Percentiles rank a stretch among this genome's conserved stretches.
Evolutionary conservation across 2,113 vertebrate genomes (phyloP).

Genomic region (Abramis brama): DNA sequence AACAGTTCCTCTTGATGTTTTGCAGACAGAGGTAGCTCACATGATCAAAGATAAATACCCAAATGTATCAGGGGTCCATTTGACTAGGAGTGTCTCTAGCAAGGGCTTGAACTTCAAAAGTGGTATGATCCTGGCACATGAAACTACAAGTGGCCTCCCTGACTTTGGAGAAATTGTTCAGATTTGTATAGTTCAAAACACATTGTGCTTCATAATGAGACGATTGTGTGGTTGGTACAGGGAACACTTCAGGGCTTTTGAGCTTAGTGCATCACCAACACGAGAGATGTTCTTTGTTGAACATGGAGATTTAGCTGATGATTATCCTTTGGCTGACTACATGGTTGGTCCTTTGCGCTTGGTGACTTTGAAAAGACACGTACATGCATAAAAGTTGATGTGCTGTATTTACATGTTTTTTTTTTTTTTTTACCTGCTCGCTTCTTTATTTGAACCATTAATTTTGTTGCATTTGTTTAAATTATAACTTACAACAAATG

Average conservation of each 20-base stretch:
- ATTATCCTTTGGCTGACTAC: slow-evolving; percentile 9
- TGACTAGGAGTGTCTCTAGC: neutral
- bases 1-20: neutral
- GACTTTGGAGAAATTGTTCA: neutral
- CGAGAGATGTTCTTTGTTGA: neutral
- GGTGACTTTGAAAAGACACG: slow-evolving; percentile 13
- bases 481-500: neutral
- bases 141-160: neutral
- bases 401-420: neutral
- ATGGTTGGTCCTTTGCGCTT: slow-evolving; percentile 10
- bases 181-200: neutral
- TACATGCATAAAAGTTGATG: neutral
- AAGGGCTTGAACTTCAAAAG: neutral
- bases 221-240: neutral
- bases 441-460: neutral
- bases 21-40: neutral
- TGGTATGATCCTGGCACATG: neutral
- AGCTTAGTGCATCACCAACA: slow-evolving; percentile 20
- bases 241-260: slow-evolving; percentile 24
- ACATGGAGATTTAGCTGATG: neutral
- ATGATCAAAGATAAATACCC: neutral
- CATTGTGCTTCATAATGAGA: slow-evolving; percentile 2
- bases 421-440: too few relatives aligned
- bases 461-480: neutral
- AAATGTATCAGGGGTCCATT: neutral